These are phyloP conservation scores for Scaptomyza cyrtandrae DNA, from an alignment of 2,888 invertebrate species.

Conservation along the genomic window DNA sequence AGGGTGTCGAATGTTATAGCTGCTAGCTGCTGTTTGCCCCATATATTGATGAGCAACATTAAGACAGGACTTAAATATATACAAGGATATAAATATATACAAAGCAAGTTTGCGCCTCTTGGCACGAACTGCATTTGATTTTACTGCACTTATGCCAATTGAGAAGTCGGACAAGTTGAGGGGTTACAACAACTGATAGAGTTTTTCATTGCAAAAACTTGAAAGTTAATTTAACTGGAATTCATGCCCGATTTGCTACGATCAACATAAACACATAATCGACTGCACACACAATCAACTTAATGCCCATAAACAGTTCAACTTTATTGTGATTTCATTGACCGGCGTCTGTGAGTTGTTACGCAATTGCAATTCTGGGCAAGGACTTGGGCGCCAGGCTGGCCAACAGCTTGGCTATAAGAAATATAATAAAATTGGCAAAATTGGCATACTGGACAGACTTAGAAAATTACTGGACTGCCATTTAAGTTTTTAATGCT, in stretches of 20 bases:
- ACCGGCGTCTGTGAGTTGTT: slow-evolving; percentile 39
- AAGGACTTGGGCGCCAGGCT: slow-evolving; percentile 40
- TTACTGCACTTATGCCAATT: slow-evolving; percentile 48
- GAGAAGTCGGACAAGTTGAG: not conserved
- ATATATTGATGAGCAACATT: slow-evolving; percentile 72
- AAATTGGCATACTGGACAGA: slow-evolving; percentile 4
- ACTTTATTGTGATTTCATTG: slow-evolving; percentile 59
- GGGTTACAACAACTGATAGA: not conserved
- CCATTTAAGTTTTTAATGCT: slow-evolving; percentile 61
- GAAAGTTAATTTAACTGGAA: slow-evolving; percentile 46
- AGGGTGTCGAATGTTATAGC: slow-evolving; percentile 53
- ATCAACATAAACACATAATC: slow-evolving; percentile 58
- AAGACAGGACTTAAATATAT: slow-evolving; percentile 44
- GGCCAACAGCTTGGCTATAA: slow-evolving; percentile 35
- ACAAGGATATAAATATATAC: slow-evolving; percentile 55
- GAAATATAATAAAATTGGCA: slow-evolving; percentile 8
- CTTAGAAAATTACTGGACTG: slow-evolving; percentile 15
- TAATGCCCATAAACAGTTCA: slow-evolving; percentile 53
- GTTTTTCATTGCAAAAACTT: slow-evolving; percentile 9
- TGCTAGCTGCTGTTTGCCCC: slow-evolving; percentile 34
- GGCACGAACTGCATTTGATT: slow-evolving; percentile 54
- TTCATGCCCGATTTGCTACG: slow-evolving; percentile 52
- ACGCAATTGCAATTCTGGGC: slow-evolving; percentile 44
- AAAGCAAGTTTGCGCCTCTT: slow-evolving; percentile 30
- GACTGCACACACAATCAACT: slow-evolving; percentile 36